phyloP scores from a whole-genome alignment of 2,797 vertebrate genomes.

The Pelodytes ibericus region DNA sequence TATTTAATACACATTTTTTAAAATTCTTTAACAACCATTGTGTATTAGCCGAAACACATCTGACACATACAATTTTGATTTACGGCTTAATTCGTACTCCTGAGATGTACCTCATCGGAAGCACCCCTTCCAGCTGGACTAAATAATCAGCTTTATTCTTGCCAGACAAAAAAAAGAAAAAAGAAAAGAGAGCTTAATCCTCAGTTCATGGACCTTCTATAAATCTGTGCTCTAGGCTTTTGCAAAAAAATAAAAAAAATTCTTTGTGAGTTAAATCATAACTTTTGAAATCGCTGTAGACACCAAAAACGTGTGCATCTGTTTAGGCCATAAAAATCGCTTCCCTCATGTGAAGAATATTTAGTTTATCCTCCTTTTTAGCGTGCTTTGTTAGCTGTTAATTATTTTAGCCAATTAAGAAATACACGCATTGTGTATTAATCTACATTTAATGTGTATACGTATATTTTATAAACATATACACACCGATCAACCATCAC shows the following conservation, averaged over 20 bases:
- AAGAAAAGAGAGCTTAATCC: constrained; percentile 61
- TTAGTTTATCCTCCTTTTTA: background rate
- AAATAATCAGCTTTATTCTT: constrained; percentile 54
- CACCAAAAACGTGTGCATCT: constrained; percentile 15
- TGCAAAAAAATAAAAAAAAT: constrained; percentile 65
- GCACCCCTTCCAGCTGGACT: constrained; percentile 63
- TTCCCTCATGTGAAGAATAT: no score
- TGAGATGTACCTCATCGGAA: constrained; percentile 51
- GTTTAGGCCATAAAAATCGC: background rate
- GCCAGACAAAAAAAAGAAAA: constrained; percentile 52
- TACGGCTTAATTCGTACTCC: constrained; percentile 60
- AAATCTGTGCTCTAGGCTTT: constrained; percentile 63
- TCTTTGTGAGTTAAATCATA: constrained; percentile 64
- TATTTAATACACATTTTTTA: no score
- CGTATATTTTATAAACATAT: no score
- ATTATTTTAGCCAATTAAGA: no score
- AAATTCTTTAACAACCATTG: background rate
- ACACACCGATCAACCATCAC: no score
- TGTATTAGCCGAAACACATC: constrained; percentile 14
- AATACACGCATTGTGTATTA: no score
- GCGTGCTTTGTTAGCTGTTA: no score
- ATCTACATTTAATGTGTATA: no score
- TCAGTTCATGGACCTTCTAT: constrained; percentile 56
- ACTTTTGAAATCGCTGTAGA: constrained; percentile 66
- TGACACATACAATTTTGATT: constrained; percentile 40